Base-by-base conservation (phyloP, 1,140 invertebrate genomes). In the Drosophila chauvacae region DNA sequence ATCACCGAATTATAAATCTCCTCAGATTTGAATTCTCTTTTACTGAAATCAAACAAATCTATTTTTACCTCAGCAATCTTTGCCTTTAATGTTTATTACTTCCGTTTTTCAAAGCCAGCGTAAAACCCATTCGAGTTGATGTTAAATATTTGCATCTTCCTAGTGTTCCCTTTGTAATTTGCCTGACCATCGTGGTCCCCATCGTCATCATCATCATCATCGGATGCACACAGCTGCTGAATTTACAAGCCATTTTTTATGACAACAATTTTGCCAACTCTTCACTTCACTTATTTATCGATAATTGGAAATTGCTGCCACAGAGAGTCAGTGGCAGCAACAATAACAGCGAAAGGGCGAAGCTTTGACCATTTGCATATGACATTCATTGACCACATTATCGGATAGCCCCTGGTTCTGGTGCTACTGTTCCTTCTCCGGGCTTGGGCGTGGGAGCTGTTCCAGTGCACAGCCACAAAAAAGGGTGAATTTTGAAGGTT, bases 211-310 rank as follows among this genome's bases (percentile, higher is more conserved):
- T 39, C 39, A n/a, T 44, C 48, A 37, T 30, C 51, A 57, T 33
- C 11, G 50, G 50, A 69, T 59, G 63, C 45, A 47, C 80, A 81
- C 47, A 50, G 80, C 62, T 86, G 82, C 41, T 76, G 75, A 76
- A 75, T 72, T 86, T 75, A 86, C 75, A 69, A 80, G 75, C 74
- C 28, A 72, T 71, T 72, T 86, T 79, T 79, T 64, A 78, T 87
- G 50, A 62, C 56, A 48, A 65, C 28, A 73, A 79, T 60, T 79
- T 79, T 69, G 56, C 61, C 80, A 82, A 47, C 83, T 83, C 77
- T 83, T 80, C 68, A 80, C 68, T 86, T 87, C 72, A 77, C 64
- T 83, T 87, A 77, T 87, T 87, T 80, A 88, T 83, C 80, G 84
- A 88, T 88, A 87, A 88, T 87, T 87, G 80, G 80, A 87, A 83